These are phyloP conservation scores for Actinia tenebrosa DNA, from an alignment of 64 coral and sea anemone species.

Conservation along the genomic window DNA sequence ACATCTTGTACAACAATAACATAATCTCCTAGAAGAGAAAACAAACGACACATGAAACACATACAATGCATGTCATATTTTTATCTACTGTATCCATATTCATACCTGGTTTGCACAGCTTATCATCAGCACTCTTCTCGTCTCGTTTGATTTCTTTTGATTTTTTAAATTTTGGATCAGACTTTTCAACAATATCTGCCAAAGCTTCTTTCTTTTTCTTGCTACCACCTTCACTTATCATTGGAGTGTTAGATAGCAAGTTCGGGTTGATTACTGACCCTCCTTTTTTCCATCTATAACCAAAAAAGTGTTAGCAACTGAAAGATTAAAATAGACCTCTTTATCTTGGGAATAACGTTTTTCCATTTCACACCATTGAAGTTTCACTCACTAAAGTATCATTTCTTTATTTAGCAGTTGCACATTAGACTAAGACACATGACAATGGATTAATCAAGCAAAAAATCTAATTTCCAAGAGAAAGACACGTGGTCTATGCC, in stretches of 20 bases:
- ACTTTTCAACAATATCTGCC: slow-evolving; percentile 64
- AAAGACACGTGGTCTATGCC: too few relatives aligned
- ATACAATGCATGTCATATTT: too few relatives aligned
- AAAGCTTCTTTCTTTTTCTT: slow-evolving; percentile 58
- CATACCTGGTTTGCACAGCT: slow-evolving; percentile 75
- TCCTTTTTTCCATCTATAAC: slow-evolving; percentile 54
- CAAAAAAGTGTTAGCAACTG: background rate
- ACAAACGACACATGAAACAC: background rate
- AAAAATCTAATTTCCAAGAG: too few relatives aligned
- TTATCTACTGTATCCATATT: too few relatives aligned
- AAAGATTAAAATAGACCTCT: too few relatives aligned
- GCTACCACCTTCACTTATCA: background rate
- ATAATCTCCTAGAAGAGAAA: slow-evolving; percentile 67
- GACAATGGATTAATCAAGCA: too few relatives aligned
- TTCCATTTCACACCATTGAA: too few relatives aligned
- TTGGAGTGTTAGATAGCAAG: slow-evolving; percentile 18
- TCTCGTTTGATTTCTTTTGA: slow-evolving; percentile 56
- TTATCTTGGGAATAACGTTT: background rate
- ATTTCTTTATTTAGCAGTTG: too few relatives aligned
- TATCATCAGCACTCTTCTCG: slow-evolving; percentile 64
- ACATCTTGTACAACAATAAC: slow-evolving; percentile 86
- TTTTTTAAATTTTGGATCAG: slow-evolving; percentile 72
- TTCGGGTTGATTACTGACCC: slow-evolving; percentile 33
- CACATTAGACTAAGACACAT: too few relatives aligned
- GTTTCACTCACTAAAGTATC: too few relatives aligned